A percentile compares a stretch with the other conserved stretches of the same genome.
Conservation (phyloP, 2,797 vertebrate genomes). For the Synaphobranchus kaupii region DNA sequence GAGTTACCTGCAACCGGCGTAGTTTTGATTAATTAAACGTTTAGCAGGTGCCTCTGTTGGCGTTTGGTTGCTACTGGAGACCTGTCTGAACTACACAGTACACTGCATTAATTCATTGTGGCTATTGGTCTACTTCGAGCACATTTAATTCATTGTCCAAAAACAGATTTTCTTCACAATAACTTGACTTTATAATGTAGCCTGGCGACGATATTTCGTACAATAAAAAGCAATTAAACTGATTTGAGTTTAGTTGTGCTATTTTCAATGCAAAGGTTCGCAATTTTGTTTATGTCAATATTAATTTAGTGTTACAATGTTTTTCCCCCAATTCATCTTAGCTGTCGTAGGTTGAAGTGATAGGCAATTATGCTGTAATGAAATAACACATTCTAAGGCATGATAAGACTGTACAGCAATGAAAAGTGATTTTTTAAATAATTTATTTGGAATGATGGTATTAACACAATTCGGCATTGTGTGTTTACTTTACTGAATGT, state of each 20-base stretch:
- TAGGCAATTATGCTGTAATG: background rate
- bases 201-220: background rate
- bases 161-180: background rate
- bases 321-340: background rate
- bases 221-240: background rate
- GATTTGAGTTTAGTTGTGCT: background rate
- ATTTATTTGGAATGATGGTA: background rate
- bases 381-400: background rate
- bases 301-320: background rate
- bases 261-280: background rate
- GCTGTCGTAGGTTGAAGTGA: background rate
- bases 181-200: background rate
- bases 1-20: background rate
- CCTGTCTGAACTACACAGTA: constrained; percentile 45
- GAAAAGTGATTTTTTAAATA: background rate
- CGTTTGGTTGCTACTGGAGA: constrained; percentile 77
- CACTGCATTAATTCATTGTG: background rate
- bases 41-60: constrained; percentile 68
- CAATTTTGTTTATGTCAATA: background rate
- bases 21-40: constrained; percentile 31
- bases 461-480: background rate
- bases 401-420: background rate
- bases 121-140: background rate
- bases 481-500: background rate
- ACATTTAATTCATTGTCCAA: background rate